Evolutionary conservation across 2,113 vertebrate genomes (phyloP).

Genomic region (Copsychus sechellarum): DNA sequence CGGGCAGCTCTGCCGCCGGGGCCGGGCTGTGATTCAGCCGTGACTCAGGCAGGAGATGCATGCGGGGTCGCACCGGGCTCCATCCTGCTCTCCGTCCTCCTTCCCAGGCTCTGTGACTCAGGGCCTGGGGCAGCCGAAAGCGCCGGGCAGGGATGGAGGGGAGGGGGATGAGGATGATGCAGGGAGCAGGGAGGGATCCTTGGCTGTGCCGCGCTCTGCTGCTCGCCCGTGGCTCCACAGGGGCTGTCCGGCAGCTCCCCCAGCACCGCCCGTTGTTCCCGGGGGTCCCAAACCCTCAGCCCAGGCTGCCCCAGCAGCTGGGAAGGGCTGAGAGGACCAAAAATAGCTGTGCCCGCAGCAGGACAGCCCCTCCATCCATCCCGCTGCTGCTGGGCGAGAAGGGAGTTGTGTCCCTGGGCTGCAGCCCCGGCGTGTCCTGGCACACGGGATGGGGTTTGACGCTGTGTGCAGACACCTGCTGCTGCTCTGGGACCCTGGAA

Average conservation of each 20-base stretch:
- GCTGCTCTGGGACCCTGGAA: too few species aligned
- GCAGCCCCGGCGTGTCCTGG: neutral
- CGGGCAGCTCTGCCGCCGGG: neutral
- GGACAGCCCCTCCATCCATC: neutral
- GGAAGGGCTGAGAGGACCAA: neutral
- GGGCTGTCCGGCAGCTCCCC: neutral
- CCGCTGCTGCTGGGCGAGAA: neutral
- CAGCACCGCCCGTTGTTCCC: neutral
- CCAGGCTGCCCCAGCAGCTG: neutral
- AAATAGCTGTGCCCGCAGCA: rapidly evolving
- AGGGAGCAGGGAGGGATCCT: neutral
- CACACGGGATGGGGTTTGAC: neutral
- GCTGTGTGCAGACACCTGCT: rapidly evolving
- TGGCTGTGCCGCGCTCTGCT: too few species aligned
- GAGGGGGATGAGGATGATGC: neutral
- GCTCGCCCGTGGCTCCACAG: neutral
- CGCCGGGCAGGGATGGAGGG: neutral
- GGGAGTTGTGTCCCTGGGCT: neutral
- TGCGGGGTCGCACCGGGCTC: neutral
- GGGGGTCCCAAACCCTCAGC: too few species aligned
- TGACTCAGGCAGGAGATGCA: neutral
- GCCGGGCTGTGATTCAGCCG: neutral
- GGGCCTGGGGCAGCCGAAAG: neutral
- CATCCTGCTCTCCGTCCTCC: neutral
- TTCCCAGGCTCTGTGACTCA: neutral